Percentiles rank a stretch among this genome's conserved stretches.
phyloP scores from a whole-genome alignment of 1,140 invertebrate genomes.

The Drosophila subpulchrella region DNA sequence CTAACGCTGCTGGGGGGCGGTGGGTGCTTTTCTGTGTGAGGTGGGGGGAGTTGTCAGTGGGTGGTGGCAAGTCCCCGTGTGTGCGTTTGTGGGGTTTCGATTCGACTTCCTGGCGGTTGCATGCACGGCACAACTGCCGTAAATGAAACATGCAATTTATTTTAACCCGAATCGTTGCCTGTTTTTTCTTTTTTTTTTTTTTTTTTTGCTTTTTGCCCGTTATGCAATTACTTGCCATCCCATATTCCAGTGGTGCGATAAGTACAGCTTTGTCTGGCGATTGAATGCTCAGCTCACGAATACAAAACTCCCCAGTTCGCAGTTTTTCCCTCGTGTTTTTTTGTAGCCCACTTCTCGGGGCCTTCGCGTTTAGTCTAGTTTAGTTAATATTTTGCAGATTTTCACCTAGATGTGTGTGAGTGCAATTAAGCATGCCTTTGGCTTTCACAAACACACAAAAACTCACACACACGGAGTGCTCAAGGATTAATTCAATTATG shows the following conservation, averaged over 20 bases:
- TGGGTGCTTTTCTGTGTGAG: not conserved
- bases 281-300: conserved; percentile 21
- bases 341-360: conserved; percentile 3
- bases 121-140: conserved; percentile 30
- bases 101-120: conserved; percentile 53
- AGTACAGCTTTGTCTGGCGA: conserved; percentile 24
- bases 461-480: not conserved
- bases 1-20: conserved; percentile 24
- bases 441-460: not conserved
- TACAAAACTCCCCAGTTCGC: not conserved
- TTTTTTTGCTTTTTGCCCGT: conserved; percentile 23
- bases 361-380: not conserved
- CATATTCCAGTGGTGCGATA: conserved; percentile 5
- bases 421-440: conserved; percentile 13
- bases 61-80: too few relatives aligned
- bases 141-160: conserved; percentile 76
- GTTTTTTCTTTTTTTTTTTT: too few relatives aligned
- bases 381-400: conserved; percentile 34
- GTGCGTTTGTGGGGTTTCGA: too few relatives aligned
- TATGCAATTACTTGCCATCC: conserved; percentile 57
- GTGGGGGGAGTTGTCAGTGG: not conserved
- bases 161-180: conserved; percentile 65
- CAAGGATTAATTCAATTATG: conserved; percentile 38
- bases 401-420: not conserved
- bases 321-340: not conserved